Percentiles rank a stretch among this genome's conserved stretches.
Conservation (phyloP, 2,113 vertebrate genomes). For the Pao palembangensis region DNA sequence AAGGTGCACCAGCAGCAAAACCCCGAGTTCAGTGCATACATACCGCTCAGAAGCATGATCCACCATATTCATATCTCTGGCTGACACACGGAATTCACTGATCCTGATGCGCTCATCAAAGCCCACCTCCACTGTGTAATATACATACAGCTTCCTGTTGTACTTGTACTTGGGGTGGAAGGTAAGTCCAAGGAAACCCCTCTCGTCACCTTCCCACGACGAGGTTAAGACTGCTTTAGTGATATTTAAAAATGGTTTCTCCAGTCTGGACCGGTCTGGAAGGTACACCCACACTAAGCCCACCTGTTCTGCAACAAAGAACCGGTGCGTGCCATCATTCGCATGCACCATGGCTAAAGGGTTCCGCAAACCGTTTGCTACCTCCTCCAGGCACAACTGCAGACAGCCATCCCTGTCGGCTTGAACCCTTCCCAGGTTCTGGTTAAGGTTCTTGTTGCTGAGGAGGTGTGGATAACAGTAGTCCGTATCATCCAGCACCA, state of each 20-base stretch:
- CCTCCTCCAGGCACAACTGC: conserved; percentile 88
- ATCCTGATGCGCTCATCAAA: conserved; percentile 88
- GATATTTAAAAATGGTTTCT: conserved; percentile 89
- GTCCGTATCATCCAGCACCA: conserved; percentile 83
- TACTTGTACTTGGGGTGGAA: conserved; percentile 87
- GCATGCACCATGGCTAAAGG: conserved; percentile 93
- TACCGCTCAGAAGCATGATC: conserved; percentile 94
- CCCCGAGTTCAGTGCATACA: conserved; percentile 4
- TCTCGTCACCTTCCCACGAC: conserved; percentile 94
- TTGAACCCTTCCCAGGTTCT: conserved; percentile 82
- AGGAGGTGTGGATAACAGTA: conserved; percentile 91
- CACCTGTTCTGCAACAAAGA: conserved; percentile 92
- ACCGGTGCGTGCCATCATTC: conserved; percentile 86
- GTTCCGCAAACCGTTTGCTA: conserved; percentile 86
- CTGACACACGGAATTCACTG: conserved; percentile 89
- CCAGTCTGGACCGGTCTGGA: conserved; percentile 78
- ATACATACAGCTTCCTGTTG: conserved; percentile 88
- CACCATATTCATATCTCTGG: conserved; percentile 83
- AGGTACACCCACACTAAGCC: conserved; percentile 94
- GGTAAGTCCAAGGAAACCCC: conserved; percentile 89
- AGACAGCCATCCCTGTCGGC: conserved; percentile 83
- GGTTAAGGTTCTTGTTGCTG: conserved; percentile 76
- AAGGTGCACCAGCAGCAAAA: too few species aligned
- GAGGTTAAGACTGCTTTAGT: conserved; percentile 87
- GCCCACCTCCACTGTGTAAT: conserved; percentile 86